Base-by-base conservation (phyloP, 2,888 invertebrate species). In the Dryadula phaetusa region DNA sequence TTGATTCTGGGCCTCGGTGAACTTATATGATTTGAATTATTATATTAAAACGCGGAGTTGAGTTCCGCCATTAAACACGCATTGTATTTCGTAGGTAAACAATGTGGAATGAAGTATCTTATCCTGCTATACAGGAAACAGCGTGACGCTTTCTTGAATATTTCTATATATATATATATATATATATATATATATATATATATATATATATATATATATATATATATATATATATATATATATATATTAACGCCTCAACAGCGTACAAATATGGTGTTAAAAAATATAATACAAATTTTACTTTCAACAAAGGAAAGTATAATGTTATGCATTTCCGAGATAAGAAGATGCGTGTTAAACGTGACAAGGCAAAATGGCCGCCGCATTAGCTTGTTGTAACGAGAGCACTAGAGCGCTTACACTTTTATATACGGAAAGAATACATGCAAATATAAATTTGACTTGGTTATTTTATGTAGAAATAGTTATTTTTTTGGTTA, bases 351-450 rank as follows among this genome's bases (percentile, higher is more conserved):
- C 69, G 65, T 69, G 46, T 62, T 62, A 69, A 62, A 42, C 52
- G 56, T 78, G 79, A 74, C 79, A 73, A 40, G 56, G 78, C 79
- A 79, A 78, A 76, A 78, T 77, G 74, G 66, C 69, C 69, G 68
- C 54, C 58, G 68, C 62, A 77, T 79, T 79, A 78, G 77, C 77
- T 75, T 66, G 74, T 73, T 74, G 72, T 70, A 69, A 72, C 68
- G 71, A 72, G 73, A 61, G 66, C 64, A 64, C 66, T 70, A 69
- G 52, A 58, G 61, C 61, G 18, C 62, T 64, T 37, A 18, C 22
- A 40, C 34, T 44, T 49, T 32, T 64, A n/a, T 58, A 6, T 58
- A 49, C n/a, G 12, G n/a, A n/a, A 40, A 40, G 44, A 42, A 58
- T 58, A 58, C 25, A 42, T 25, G 28, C 14, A 37, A 37, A 37